Conservation (phyloP, 2,888 invertebrate genomes). For the Neoaliturus tenellus region DNA sequence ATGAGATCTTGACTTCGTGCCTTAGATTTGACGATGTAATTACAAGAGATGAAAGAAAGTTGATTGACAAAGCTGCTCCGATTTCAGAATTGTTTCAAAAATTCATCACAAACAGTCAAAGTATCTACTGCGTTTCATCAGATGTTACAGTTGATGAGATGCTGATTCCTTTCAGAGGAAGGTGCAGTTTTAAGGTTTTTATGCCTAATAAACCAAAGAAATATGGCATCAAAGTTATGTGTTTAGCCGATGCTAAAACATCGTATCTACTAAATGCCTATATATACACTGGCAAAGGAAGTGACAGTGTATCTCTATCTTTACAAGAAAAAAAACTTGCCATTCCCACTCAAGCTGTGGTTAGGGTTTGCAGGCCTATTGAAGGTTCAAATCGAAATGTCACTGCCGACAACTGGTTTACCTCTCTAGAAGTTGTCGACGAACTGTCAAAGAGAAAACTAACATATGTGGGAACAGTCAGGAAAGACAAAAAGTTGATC, state of each 20-base stretch:
- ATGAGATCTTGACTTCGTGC: constrained; percentile 13
- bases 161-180: constrained; percentile 47
- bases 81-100: constrained; percentile 17
- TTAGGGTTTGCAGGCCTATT: constrained; percentile 66
- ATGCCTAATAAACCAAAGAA: constrained; percentile 66
- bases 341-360: constrained; percentile 67
- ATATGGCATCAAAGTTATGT: constrained; percentile 65
- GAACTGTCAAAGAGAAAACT: constrained; percentile 54
- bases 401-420: constrained; percentile 69
- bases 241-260: constrained; percentile 63
- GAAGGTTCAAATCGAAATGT: constrained; percentile 67
- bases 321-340: constrained; percentile 60
- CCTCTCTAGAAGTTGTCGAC: constrained; percentile 66
- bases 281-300: constrained; percentile 66
- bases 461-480: constrained; percentile 54
- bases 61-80: constrained; percentile 14
- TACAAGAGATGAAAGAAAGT: neutral
- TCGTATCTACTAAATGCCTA: constrained; percentile 66
- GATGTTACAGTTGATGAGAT: constrained; percentile 50
- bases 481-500: constrained; percentile 57
- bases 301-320: too few relatives aligned
- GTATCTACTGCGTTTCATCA: constrained; percentile 8
- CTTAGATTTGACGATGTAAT: constrained; percentile 33
- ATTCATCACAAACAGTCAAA: constrained; percentile 3
- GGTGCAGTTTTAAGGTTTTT: constrained; percentile 63